phyloP scores from a whole-genome alignment of 2,888 invertebrate genomes.

The Stenolophus ochropezus region DNA sequence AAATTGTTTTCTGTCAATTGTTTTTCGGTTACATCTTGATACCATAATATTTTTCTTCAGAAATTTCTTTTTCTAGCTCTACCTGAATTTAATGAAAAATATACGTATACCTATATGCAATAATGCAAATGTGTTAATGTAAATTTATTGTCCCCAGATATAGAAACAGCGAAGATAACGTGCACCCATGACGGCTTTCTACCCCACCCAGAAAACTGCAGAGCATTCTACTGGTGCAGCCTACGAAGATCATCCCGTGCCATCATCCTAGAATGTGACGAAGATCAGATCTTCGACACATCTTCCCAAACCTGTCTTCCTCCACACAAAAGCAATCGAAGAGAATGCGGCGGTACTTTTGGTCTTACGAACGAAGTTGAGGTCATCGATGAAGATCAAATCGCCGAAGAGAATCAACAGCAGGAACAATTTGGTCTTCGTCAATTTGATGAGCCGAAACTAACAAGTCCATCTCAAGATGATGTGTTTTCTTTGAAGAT shows the following conservation, averaged over 20 bases:
- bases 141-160: neutral
- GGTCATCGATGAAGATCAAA: neutral
- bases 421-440: neutral
- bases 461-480: no score
- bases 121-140: neutral
- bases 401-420: neutral
- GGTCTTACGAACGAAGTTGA: slow-evolving; percentile 45
- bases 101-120: no score
- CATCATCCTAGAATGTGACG: slow-evolving; percentile 79
- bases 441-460: neutral
- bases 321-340: slow-evolving; percentile 78
- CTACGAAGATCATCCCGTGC: slow-evolving; percentile 70
- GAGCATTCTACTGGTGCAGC: slow-evolving; percentile 85
- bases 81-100: no score
- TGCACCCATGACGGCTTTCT: slow-evolving; percentile 83
- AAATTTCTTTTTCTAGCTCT: no score
- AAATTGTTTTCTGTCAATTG: no score
- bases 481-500: no score
- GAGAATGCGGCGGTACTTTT: slow-evolving; percentile 76
- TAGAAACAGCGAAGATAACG: slow-evolving; percentile 7
- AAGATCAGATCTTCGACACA: slow-evolving; percentile 87
- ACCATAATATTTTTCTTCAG: no score
- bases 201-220: slow-evolving; percentile 83
- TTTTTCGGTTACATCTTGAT: no score
- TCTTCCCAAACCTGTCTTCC: slow-evolving; percentile 82